phyloP scores from a whole-genome alignment of 2,797 vertebrate genomes.

The Neomorphus geoffroyi region DNA sequence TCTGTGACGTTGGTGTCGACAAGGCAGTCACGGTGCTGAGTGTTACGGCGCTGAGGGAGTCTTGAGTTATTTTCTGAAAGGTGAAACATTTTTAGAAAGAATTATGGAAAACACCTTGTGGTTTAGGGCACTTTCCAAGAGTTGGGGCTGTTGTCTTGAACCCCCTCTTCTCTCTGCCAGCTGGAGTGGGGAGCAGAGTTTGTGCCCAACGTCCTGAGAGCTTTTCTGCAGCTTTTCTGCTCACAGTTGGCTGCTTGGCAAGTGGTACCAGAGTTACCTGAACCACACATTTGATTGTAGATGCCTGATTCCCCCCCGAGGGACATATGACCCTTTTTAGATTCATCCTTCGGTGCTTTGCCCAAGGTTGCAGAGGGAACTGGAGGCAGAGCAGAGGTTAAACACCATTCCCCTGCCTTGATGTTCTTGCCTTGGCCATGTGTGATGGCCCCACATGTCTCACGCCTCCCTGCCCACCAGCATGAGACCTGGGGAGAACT shows the following conservation, averaged over 20 bases:
- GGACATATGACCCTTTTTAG: neutral
- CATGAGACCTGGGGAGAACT: neutral
- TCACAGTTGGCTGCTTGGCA: neutral
- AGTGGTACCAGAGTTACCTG: neutral
- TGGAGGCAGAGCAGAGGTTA: neutral
- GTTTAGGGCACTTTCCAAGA: neutral
- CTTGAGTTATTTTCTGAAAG: neutral
- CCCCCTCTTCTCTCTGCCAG: neutral
- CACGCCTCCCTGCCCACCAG: neutral
- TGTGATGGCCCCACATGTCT: neutral
- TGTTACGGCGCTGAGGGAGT: neutral
- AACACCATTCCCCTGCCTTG: neutral
- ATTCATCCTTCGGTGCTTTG: neutral
- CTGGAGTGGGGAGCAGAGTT: neutral
- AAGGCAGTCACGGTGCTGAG: neutral
- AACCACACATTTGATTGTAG: neutral
- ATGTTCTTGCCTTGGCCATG: neutral
- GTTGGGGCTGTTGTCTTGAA: neutral
- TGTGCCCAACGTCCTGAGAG: neutral
- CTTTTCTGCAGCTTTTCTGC: too few relatives aligned
- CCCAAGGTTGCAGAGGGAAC: neutral
- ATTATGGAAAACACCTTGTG: neutral
- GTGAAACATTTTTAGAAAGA: slow-evolving; percentile 14
- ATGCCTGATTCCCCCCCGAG: neutral
- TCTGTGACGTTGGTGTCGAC: neutral